Conservation (phyloP, 2,113 vertebrate species). For the Myocastor coypus region DNA sequence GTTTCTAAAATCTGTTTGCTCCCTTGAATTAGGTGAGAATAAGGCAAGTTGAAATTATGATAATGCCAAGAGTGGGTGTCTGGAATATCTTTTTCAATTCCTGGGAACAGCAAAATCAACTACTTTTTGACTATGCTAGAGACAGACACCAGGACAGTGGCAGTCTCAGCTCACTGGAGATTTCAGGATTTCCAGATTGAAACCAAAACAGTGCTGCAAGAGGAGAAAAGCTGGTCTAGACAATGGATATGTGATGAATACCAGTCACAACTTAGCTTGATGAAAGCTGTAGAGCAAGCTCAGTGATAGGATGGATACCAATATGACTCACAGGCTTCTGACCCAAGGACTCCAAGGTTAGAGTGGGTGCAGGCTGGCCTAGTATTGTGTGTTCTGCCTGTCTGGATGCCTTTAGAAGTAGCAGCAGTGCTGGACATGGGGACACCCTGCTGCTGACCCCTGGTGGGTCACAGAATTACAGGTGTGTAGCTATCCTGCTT, state of each 20-base stretch:
- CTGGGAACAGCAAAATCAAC: background rate
- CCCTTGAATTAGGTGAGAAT: constrained; percentile 9
- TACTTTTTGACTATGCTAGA: background rate
- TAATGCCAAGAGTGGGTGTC: background rate
- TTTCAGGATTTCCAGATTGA: background rate
- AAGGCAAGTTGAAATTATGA: constrained; percentile 29
- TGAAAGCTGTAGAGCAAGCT: background rate
- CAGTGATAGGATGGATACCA: background rate
- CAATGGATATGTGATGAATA: background rate
- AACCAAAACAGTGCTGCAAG: constrained; percentile 6
- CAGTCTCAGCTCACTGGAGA: background rate
- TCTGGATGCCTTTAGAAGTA: background rate
- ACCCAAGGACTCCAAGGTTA: background rate
- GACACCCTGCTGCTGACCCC: background rate
- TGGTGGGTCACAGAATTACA: background rate
- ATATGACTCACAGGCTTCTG: background rate
- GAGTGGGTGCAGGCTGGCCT: background rate
- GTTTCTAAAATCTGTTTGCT: background rate
- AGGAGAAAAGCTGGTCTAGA: background rate
- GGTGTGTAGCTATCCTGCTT: background rate
- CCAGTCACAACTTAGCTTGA: background rate
- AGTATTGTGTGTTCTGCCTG: background rate
- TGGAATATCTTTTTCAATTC: constrained; percentile 22
- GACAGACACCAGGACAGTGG: background rate
- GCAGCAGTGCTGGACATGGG: background rate